Evolutionary conservation across 2,113 vertebrate genomes (phyloP).

Genomic region (Synodontis membranacea): DNA sequence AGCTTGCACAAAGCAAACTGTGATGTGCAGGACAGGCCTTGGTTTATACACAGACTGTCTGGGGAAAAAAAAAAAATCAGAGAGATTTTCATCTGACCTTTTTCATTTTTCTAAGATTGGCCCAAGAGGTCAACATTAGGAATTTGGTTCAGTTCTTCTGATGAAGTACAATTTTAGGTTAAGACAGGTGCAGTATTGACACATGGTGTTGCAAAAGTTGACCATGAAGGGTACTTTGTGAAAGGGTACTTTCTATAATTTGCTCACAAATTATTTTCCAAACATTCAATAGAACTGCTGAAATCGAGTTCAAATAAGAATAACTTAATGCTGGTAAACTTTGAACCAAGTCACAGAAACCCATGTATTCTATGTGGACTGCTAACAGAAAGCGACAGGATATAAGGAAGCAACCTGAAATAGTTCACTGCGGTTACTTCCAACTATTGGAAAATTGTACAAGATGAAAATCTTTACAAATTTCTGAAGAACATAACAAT

Average conservation of each 20-base stretch:
- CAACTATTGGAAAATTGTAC: neutral
- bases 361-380: neutral
- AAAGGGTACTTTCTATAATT: too few relatives aligned
- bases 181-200: neutral
- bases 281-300: neutral
- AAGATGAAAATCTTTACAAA: neutral
- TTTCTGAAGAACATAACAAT: neutral
- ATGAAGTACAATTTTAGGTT: neutral
- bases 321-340: neutral
- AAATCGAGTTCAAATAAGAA: neutral
- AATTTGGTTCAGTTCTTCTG: neutral
- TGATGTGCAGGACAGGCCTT: neutral
- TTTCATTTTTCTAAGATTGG: neutral
- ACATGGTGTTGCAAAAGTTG: neutral
- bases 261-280: neutral
- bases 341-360: neutral
- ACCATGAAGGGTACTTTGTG: neutral
- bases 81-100: too few relatives aligned
- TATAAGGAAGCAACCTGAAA: neutral
- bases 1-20: neutral
- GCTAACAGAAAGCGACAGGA: neutral
- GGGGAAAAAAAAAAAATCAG: neutral
- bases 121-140: neutral
- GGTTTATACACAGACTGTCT: neutral
- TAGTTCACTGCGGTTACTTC: neutral